phyloP scores from a whole-genome alignment of 2,888 invertebrate genomes.

The Synergus umbraculus region DNA sequence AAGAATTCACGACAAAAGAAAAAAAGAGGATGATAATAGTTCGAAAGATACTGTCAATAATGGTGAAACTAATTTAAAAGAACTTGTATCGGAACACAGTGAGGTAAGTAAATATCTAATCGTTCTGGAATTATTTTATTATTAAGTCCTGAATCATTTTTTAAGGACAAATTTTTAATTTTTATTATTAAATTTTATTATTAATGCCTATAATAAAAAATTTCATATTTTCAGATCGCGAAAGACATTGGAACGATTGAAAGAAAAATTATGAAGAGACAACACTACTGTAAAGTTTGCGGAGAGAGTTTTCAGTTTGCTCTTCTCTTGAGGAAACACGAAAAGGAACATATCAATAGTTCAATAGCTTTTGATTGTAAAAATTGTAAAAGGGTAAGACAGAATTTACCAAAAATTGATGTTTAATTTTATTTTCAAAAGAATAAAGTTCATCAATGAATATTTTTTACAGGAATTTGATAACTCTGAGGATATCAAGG shows the following conservation, averaged over 20 bases:
- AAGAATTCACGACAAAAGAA: conserved; percentile 63
- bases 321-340: conserved; percentile 68
- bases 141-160: neutral
- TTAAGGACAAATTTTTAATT: too few species aligned
- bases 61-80: conserved; percentile 44
- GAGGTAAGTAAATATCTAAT: conserved; percentile 51
- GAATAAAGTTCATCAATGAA: conserved; percentile 11
- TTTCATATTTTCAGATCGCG: conserved; percentile 5
- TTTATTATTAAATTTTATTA: too few species aligned
- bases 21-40: conserved; percentile 44
- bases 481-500: conserved; percentile 53
- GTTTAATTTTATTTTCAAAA: neutral
- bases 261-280: conserved; percentile 62
- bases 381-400: conserved; percentile 60
- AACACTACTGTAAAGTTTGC: conserved; percentile 72
- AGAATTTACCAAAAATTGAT: conserved; percentile 20
- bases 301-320: conserved; percentile 72
- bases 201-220: neutral
- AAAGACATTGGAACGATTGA: conserved; percentile 1
- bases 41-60: neutral
- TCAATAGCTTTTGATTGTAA: conserved; percentile 54
- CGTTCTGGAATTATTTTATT: neutral
- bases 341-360: conserved; percentile 62
- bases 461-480: conserved; percentile 54
- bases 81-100: conserved; percentile 46